These are phyloP conservation scores for Micrasema longulum DNA, from an alignment of 1,140 invertebrate species.

Conservation along the genomic window DNA sequence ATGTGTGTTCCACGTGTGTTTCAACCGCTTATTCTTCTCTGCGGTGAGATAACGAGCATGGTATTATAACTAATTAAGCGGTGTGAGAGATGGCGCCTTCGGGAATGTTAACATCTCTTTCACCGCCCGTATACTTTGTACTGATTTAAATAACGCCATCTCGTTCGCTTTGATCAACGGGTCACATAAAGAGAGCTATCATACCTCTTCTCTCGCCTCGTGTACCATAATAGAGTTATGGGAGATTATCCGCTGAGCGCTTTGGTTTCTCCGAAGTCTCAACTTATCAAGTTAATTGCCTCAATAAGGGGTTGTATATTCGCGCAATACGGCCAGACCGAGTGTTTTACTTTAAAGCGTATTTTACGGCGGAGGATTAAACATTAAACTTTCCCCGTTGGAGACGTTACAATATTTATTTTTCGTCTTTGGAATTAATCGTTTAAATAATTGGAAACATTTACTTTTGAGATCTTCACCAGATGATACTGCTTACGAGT, in stretches of 20 bases:
- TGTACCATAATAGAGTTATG: slow-evolving; percentile 27
- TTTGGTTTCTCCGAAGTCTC: slow-evolving; percentile 11
- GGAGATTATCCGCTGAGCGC: slow-evolving; percentile 24
- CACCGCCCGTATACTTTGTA: slow-evolving; percentile 15
- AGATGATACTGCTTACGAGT: too few relatives aligned
- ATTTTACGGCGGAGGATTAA: slow-evolving; percentile 1
- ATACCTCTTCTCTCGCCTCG: slow-evolving; percentile 18
- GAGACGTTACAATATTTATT: too few relatives aligned
- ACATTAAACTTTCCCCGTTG: not conserved
- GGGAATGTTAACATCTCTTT: slow-evolving; percentile 36
- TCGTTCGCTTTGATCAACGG: slow-evolving; percentile 33
- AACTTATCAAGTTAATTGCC: slow-evolving; percentile 23
- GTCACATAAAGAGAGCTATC: slow-evolving; percentile 24
- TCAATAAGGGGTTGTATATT: slow-evolving; percentile 30
- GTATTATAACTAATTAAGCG: slow-evolving; percentile 54
- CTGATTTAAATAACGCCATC: slow-evolving; percentile 23
- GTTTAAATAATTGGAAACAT: too few relatives aligned
- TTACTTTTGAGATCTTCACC: too few relatives aligned
- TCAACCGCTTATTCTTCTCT: slow-evolving; percentile 44
- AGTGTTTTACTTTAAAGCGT: slow-evolving; percentile 10
- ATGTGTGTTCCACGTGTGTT: slow-evolving; percentile 29
- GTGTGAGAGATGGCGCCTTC: slow-evolving; percentile 49
- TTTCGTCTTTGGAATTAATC: too few relatives aligned
- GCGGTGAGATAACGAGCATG: slow-evolving; percentile 49
- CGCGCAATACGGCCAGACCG: slow-evolving; percentile 1